Conservation (phyloP, 2,797 vertebrate genomes). For the Anguilla megastoma region DNA sequence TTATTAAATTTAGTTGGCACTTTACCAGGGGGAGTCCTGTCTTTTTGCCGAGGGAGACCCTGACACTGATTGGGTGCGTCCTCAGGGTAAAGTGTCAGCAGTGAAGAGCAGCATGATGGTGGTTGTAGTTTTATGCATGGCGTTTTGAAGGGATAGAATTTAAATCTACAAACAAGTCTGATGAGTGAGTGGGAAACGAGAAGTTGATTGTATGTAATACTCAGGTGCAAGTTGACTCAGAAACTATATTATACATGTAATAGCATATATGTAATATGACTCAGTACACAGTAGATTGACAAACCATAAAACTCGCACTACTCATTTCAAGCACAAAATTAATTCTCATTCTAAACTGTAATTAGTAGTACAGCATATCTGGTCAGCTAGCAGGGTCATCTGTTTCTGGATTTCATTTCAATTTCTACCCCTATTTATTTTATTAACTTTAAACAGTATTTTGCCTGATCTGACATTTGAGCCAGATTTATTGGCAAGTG, state of each 20-base stretch:
- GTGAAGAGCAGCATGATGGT: background rate
- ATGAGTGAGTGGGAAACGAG: background rate
- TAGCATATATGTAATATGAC: background rate
- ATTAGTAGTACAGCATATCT: background rate
- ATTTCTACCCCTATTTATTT: background rate
- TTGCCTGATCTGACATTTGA: too few species aligned
- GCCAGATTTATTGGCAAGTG: too few species aligned
- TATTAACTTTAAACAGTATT: too few species aligned
- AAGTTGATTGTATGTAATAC: background rate
- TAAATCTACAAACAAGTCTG: background rate
- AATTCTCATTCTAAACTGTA: background rate
- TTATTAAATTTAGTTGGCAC: slow-evolving; percentile 99
- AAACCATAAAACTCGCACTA: background rate
- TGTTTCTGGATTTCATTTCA: background rate
- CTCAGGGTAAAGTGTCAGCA: background rate
- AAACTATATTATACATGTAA: background rate
- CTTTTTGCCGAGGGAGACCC: slow-evolving; percentile 63
- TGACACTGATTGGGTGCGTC: background rate
- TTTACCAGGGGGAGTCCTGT: slow-evolving; percentile 81
- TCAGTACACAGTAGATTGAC: background rate
- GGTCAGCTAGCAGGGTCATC: background rate
- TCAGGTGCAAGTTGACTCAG: background rate
- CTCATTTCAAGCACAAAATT: background rate
- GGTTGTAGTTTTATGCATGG: background rate
- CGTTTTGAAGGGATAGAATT: background rate